A percentile compares a stretch with the other conserved stretches of the same genome.
Evolutionary conservation across 1,140 invertebrate species (phyloP).

Genomic region (Gryon sp.): DNA sequence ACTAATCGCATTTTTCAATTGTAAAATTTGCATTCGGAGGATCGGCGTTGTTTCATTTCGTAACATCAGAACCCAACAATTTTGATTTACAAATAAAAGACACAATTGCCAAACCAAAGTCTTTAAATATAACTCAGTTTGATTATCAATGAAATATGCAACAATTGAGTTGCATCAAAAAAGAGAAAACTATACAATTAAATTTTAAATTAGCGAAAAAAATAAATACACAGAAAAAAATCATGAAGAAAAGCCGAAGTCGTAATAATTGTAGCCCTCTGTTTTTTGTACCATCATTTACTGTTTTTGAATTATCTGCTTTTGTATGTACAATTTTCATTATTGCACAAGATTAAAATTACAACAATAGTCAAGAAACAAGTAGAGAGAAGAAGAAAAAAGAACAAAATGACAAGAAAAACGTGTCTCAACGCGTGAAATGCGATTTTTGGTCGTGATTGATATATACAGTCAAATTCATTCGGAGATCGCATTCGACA

Average conservation of each 20-base stretch:
- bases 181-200: too few species aligned
- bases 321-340: constrained; percentile 45
- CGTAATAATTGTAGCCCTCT: constrained; percentile 54
- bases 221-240: too few species aligned
- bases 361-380: constrained; percentile 34
- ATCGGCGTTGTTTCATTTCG: constrained; percentile 12
- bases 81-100: background rate
- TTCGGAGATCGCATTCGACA: background rate
- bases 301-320: constrained; percentile 4
- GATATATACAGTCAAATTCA: constrained; percentile 40
- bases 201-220: too few species aligned
- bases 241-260: too few species aligned
- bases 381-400: constrained; percentile 1
- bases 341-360: constrained; percentile 61
- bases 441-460: constrained; percentile 44
- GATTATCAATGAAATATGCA: too few species aligned
- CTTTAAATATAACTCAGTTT: too few species aligned
- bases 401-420: constrained; percentile 18
- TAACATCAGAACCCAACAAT: constrained; percentile 10
- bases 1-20: constrained; percentile 24
- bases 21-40: constrained; percentile 46
- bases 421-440: constrained; percentile 24
- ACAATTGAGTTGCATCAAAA: too few species aligned
- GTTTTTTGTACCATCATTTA: constrained; percentile 44
- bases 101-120: too few species aligned